Evolutionary conservation across 2,113 vertebrate species (phyloP).

Genomic region (Phylloscopus trochilus): DNA sequence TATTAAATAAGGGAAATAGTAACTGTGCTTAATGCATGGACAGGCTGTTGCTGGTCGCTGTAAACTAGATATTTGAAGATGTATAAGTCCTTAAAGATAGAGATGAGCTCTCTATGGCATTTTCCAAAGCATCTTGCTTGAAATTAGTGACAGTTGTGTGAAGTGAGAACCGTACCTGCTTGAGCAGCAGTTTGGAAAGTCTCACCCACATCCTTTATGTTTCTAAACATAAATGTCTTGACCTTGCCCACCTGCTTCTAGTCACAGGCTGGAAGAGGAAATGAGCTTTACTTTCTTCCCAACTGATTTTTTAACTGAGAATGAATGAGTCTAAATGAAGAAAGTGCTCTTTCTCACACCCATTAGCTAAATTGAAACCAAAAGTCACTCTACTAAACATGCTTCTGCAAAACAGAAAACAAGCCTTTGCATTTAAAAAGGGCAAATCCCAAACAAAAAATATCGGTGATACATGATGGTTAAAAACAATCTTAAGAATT

Average conservation of each 20-base stretch:
- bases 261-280: constrained; percentile 36
- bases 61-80: not conserved
- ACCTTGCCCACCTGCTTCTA: constrained; percentile 54
- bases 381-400: not conserved
- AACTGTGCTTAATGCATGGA: not conserved
- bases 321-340: constrained; percentile 11
- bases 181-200: constrained; percentile 21
- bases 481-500: not conserved
- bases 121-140: not conserved
- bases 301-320: constrained; percentile 45
- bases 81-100: not conserved
- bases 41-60: not conserved
- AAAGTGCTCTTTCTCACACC: constrained; percentile 29
- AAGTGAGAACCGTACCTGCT: not conserved
- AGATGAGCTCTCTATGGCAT: not conserved
- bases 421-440: not conserved
- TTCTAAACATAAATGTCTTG: constrained; percentile 26
- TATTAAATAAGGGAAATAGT: constrained; percentile 8
- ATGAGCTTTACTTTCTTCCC: constrained; percentile 28
- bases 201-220: constrained; percentile 12
- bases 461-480: not conserved
- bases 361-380: constrained; percentile 17
- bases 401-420: constrained; percentile 30
- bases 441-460: not conserved
- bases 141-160: not conserved